Base-by-base conservation (phyloP, 1,140 invertebrate genomes). In the Brachionus manjavacas region DNA sequence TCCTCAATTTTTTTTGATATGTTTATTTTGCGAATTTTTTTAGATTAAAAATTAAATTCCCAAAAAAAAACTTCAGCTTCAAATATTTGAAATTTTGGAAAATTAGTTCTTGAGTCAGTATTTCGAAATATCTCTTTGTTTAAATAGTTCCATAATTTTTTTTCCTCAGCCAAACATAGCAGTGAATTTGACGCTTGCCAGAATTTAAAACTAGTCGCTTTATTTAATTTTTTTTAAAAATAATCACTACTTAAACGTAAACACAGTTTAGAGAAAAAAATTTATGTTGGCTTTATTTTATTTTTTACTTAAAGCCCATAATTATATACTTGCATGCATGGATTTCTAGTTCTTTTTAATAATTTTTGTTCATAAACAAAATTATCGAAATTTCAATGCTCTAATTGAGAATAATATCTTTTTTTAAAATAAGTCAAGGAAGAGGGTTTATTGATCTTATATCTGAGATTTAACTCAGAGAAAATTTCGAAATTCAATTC, bases 281-380 rank as follows among this genome's bases (percentile, higher is more conserved):
- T 72, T 41, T 60, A 60, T 60, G 52, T 20, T 60, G 52, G 52
- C 52, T 60, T 60, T 60, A 60, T 60, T 16, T 60, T 60, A 46
- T 46, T 46, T 46, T 35, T 60, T 16, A 60, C 20, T 20, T 60
- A 60, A 60, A 60, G 52, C 16, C 52, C 52, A 60, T 7, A 60
- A 16, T 60, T 41, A 39, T 72, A 39, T 72, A 72, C 68, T 72
- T 43, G 35, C 31, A 72, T 72, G 68, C 68, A 41, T 72, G 16
- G 35, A 72, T 72, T 72, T 39, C 16, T 72, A 72, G 20, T 72
- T 72, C 20, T 39, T 72, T 72, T 72, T 72, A 20, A 41, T 72
- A 72, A 41, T 39, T 43, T 72, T 72, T 4, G 31, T 72, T 72
- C 68, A 72, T 72, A 72, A 72, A 72, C 68, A 28, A 68, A 68